Evolutionary conservation across 2,113 vertebrate genomes (phyloP).

Genomic region (Maccullochella peelii): DNA sequence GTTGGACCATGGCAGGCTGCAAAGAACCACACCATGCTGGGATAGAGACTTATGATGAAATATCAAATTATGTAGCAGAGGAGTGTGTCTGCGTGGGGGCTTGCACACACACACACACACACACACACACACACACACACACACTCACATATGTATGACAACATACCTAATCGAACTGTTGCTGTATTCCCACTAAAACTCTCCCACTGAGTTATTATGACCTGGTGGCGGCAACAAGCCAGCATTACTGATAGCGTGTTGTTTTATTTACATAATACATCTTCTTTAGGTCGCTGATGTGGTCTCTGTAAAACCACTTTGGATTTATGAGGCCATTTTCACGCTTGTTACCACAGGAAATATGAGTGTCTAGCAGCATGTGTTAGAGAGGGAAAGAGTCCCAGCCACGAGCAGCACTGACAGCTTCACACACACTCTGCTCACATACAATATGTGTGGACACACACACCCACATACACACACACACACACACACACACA

Average conservation of each 20-base stretch:
- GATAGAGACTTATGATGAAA: conserved; percentile 68
- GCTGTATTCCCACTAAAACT: conserved; percentile 70
- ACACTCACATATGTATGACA: neutral
- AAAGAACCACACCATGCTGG: conserved; percentile 61
- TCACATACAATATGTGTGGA: conserved; percentile 1
- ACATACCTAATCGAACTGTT: conserved; percentile 73
- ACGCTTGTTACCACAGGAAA: conserved; percentile 80
- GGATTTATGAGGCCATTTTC: conserved; percentile 83
- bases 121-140: conserved; percentile 8
- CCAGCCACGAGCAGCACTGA: conserved; percentile 31
- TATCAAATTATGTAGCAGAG: conserved; percentile 68
- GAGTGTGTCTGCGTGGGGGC: conserved; percentile 56
- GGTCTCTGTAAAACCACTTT: conserved; percentile 74
- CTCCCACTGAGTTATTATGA: conserved; percentile 79
- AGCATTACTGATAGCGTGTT: conserved; percentile 78
- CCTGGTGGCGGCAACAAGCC: conserved; percentile 61
- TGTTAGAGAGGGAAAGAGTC: conserved; percentile 61
- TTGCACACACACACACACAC: neutral
- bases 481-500: conserved; percentile 12
- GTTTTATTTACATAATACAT: conserved; percentile 84
- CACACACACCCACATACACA: conserved; percentile 25
- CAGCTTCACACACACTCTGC: conserved; percentile 43
- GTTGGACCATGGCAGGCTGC: conserved; percentile 62
- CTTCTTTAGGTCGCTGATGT: conserved; percentile 77
- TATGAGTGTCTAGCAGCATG: conserved; percentile 79